Percentiles rank a stretch among this genome's conserved stretches.
phyloP scores from a whole-genome alignment of 2,113 vertebrate genomes.

The Mionectes macconnelli region DNA sequence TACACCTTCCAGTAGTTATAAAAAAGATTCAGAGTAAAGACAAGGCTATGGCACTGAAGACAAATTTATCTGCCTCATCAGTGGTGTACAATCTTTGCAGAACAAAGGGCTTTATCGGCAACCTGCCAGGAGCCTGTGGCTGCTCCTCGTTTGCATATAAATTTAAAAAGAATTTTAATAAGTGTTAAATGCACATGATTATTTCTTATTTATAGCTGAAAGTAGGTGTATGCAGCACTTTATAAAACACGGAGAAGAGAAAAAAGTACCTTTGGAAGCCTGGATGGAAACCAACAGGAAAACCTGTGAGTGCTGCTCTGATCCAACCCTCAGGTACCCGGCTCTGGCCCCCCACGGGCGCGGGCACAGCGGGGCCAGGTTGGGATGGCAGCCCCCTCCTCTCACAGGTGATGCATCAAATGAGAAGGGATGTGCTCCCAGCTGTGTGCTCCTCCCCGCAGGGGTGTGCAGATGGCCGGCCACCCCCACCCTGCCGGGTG shows the following conservation, averaged over 20 bases:
- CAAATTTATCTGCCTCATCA: conserved; percentile 68
- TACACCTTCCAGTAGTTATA: conserved; percentile 62
- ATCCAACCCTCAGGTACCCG: not conserved
- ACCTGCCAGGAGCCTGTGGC: conserved; percentile 66
- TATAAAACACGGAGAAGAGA: not conserved
- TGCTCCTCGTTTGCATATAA: conserved; percentile 64
- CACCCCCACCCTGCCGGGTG: not conserved
- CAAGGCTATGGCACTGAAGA: conserved; percentile 61
- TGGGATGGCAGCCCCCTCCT: not conserved
- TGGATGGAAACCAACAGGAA: not conserved
- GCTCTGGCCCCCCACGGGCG: not conserved
- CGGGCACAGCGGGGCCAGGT: not conserved
- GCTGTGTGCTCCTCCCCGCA: not conserved
- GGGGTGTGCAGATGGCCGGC: not conserved
- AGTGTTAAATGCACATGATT: conserved; percentile 54
- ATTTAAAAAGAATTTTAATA: conserved; percentile 70
- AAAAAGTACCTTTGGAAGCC: conserved; percentile 28
- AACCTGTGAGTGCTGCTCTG: not conserved
- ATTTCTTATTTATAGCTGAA: conserved; percentile 63
- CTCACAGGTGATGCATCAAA: not conserved
- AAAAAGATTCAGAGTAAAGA: conserved; percentile 55
- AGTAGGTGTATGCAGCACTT: conserved; percentile 22
- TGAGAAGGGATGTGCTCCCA: not conserved
- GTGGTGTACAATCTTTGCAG: conserved; percentile 28
- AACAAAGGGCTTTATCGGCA: conserved; percentile 54